Base-by-base conservation (phyloP, 2,797 vertebrate genomes). In the Myotis pilosus region DNA sequence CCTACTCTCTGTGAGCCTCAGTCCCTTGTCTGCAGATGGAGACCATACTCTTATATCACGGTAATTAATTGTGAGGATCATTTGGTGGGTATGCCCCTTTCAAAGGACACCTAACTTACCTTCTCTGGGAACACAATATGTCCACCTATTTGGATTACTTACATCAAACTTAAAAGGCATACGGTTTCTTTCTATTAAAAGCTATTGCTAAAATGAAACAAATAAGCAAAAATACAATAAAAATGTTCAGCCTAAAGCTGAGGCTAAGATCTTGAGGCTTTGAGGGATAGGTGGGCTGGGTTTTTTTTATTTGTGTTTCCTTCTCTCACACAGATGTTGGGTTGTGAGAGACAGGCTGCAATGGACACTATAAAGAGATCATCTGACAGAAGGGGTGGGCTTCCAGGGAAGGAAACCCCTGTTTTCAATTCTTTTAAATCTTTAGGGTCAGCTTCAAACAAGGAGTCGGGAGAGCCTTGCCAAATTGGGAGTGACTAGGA, bases 401-500 rank as follows among this genome's bases (percentile, higher is more conserved):
- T 91, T 91, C 51, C 57, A 93, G 86, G 93, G 53, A 94, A 96
- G 71, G 74, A 71, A 97, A 98, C 92, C 6, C 30, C 68, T 95
- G 66, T 51, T 93, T 51, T 81, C 95, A 95, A 91, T 76, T 96
- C 89, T 92, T 84, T 87, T 91, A 83, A 95, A 80, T 89, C 88
- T 90, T 74, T 95, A 94, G 78, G 71, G 79, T 86, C 93, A 92
- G 69, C 66, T 57, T 80, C 90, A 91, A 90, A 90, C 64, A 80
- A 51, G 57, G 69, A 89, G 62, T 51, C 3, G 1, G 84, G 47
- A 20, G 95, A 80, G 95, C 83, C 91, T 79, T 74, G 82, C 87
- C 75, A 96, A 94, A 92, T 20, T 36, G 6, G 69, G 60, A 92
- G 75, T 75, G 95, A 95, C 51, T 75, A 96, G 57, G 91, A 89